A percentile compares a stretch with the other conserved stretches of the same genome.
phyloP scores from a whole-genome alignment of 37 sponge, comb jelly and placozoan species.

The Hormiphora californensis region DNA sequence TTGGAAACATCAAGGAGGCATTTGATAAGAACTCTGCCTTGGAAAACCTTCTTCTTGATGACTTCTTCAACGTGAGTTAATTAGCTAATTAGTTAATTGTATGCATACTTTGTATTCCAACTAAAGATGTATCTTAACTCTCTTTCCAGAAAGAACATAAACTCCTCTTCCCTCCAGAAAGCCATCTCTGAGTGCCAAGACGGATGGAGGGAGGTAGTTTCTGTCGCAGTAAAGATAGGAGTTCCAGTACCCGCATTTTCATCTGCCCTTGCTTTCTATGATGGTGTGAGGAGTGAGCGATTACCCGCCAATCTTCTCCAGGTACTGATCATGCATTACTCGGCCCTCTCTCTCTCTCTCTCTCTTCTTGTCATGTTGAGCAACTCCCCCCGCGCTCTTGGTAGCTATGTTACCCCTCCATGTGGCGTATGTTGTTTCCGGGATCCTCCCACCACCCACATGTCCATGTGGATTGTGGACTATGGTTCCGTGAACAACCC shows the following conservation, averaged over 20 bases:
- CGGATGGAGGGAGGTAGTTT: constrained; percentile 84
- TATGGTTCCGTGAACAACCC: not conserved
- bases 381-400: too few species aligned
- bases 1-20: constrained; percentile 95
- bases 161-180: not conserved
- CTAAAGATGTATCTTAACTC: not conserved
- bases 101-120: not conserved
- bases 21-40: constrained; percentile 86
- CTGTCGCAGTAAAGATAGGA: constrained; percentile 72
- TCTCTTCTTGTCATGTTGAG: not conserved
- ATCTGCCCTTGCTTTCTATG: constrained; percentile 96
- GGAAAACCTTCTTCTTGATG: constrained; percentile 76
- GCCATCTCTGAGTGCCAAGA: constrained; percentile 57
- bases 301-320: constrained; percentile 95
- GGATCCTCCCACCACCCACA: too few species aligned
- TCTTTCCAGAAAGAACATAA: not conserved
- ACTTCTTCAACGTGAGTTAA: constrained; percentile 74
- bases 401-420: not conserved
- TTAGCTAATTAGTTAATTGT: not conserved
- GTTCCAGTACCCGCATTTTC: constrained; percentile 90
- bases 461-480: too few species aligned
- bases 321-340: not conserved
- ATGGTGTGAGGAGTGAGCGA: constrained; percentile 74
- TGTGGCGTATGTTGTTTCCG: too few species aligned
- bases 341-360: not conserved